Evolutionary conservation across 2,797 vertebrate species (phyloP).

Genomic region (Chromis chromis): DNA sequence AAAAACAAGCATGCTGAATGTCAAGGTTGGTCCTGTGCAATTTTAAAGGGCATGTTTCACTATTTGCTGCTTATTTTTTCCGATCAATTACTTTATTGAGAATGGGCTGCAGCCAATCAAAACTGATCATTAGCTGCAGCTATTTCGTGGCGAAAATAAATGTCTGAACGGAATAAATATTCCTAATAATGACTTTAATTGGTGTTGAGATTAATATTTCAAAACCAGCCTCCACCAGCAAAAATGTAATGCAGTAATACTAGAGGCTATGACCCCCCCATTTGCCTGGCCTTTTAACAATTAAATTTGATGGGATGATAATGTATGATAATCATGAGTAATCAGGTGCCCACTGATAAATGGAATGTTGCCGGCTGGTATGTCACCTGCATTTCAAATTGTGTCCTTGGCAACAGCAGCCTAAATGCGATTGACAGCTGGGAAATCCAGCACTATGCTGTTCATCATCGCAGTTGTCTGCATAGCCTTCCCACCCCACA

Average conservation of each 20-base stretch:
- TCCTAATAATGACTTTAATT: constrained; percentile 71
- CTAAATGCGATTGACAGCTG: constrained; percentile 89
- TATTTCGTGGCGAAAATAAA: constrained; percentile 42
- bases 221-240: constrained; percentile 68
- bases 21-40: background rate
- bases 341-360: constrained; percentile 93
- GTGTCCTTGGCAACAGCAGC: constrained; percentile 84
- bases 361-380: constrained; percentile 87
- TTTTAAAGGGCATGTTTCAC: background rate
- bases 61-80: background rate
- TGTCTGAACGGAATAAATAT: constrained; percentile 57
- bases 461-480: constrained; percentile 69
- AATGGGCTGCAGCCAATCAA: constrained; percentile 5
- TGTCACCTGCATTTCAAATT: constrained; percentile 96
- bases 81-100: constrained; percentile 15
- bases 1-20: background rate
- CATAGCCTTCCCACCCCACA: constrained; percentile 61
- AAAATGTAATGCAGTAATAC: constrained; percentile 75
- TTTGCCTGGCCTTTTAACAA: constrained; percentile 85
- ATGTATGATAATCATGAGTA: constrained; percentile 97
- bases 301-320: constrained; percentile 98
- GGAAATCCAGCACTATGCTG: constrained; percentile 79
- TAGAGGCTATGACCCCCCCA: constrained; percentile 83
- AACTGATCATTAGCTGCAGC: constrained; percentile 6
- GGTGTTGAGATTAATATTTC: constrained; percentile 81